Evolutionary conservation across 1,140 invertebrate genomes (phyloP), one percentile per base, ranked within the genome.

Genomic region (Camponotus pennsylvanicus): DNA sequence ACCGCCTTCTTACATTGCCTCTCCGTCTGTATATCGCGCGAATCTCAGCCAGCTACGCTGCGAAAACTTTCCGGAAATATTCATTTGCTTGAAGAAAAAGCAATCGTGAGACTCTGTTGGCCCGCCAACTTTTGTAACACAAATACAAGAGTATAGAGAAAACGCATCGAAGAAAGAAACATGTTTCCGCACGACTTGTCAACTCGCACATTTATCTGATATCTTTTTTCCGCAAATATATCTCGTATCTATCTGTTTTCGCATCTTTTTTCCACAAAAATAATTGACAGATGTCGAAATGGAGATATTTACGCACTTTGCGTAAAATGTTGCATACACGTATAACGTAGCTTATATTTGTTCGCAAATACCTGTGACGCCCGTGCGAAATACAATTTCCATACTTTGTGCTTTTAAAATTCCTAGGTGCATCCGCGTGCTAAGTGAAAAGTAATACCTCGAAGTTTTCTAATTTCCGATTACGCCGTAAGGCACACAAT

Each of bases 391-490:
- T 75, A 6, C 13, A 61, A 83, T 83, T 73, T 61, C 55, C 79
- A 27, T 27, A 73, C 8, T 13, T 0, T 9, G 79, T 15, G 15
- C 27, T 73, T 73, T 83, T 57, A 82, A 82, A 83, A 83, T 83
- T 83, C 79, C 69, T 27, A n/a, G 69, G 45, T 9, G 57, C 69
- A 55, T 37, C 52, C 55, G 66, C 52, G 55, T 37, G 79, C 79
- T 73, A 83, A 73, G 69, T 83, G 79, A 83, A 83, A 83, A 83
- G 79, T 83, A 73, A 83, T 83, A 45, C 69, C 5, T 0, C 11
- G 18, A 83, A 83, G 79, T 83, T 83, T 83, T 73, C 79, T 83
- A 83, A 83, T 83, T 83, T 73, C 69, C 70, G 82, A 85, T 77
- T 78, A 78, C 21, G 21, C 45, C 34, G 34, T 66, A 78, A 85